Evolutionary conservation across 2,797 vertebrate genomes (phyloP), one percentile per base, ranked within the genome.

Genomic region (Notolabrus celidotus): DNA sequence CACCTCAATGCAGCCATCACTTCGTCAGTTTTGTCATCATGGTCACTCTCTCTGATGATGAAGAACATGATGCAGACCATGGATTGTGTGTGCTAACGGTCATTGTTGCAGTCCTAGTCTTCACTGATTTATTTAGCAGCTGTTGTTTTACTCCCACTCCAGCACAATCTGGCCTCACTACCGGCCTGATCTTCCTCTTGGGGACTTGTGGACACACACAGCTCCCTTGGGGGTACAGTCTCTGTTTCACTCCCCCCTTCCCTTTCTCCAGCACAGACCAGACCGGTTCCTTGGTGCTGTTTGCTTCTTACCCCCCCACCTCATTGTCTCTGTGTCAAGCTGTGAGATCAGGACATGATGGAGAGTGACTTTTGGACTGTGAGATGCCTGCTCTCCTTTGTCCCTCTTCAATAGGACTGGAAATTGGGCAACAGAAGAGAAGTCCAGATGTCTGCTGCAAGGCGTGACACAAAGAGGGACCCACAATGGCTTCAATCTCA

Each of bases 371-470:
- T 84, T 77, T 75, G 79, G 84, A 88, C 45, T 63, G 66, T 71
- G 74, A 14, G 73, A 65, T 53, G 83, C 83, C 84, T 80, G 87
- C 86, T 85, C 72, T 65, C 88, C 79, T 89, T 92, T 92, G 89
- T 92, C 76, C 77, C 55, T 5, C 31, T 42, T 90, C 79, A 93
- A 90, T 89, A 51, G 84, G 83, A 71, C 56, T 67, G 77, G 80
- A 87, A 91, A 90, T 89, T 88, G 87, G 81, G 80, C 67, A 73
- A 88, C 71, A 86, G 74, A 86, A 88, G 85, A 84, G 74, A 67
- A 77, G 88, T 88, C 88, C 91, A 92, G 90, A 92, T 92, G 90
- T 88, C 91, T 87, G 74, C 81, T 76, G 65, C 25, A 3, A 80
- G 59, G 60, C 10, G 7, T 10, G 33, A 79, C 74, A 90, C 85